phyloP scores from a whole-genome alignment of 2,888 invertebrate genomes.

The Entomobrya proxima region DNA sequence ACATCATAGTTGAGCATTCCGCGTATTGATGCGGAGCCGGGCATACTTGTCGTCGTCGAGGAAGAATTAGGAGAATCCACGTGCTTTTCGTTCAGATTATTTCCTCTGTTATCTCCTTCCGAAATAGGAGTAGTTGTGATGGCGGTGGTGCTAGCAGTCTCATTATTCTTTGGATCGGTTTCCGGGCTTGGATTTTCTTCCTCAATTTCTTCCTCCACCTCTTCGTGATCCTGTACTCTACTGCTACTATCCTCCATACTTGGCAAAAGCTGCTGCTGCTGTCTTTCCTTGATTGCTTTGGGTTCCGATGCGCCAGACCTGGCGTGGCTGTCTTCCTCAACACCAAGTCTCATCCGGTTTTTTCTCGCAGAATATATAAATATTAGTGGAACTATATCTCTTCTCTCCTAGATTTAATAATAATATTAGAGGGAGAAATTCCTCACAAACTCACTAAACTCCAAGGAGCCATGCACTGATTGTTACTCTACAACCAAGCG shows the following conservation, averaged over 20 bases:
- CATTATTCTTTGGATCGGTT: constrained; percentile 14
- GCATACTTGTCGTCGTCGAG: background rate
- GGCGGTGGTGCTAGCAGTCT: background rate
- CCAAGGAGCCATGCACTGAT: constrained; percentile 45
- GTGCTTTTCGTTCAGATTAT: constrained; percentile 30
- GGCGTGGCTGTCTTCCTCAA: constrained; percentile 39
- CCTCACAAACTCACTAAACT: background rate
- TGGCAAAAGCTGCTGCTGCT: background rate
- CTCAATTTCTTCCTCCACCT: constrained; percentile 1
- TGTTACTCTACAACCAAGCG: too few species aligned
- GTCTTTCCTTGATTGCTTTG: constrained; percentile 45
- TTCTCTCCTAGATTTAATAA: background rate
- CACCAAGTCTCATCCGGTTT: constrained; percentile 53
- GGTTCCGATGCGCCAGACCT: constrained; percentile 47
- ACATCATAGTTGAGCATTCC: constrained; percentile 71
- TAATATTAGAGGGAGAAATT: background rate
- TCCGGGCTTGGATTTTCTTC: constrained; percentile 31
- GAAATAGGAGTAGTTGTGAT: too few species aligned
- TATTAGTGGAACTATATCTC: background rate
- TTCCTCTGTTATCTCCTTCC: constrained; percentile 40
- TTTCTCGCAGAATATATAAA: background rate
- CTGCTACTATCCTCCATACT: constrained; percentile 11
- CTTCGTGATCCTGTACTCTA: constrained; percentile 16
- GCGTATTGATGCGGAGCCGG: constrained; percentile 24
- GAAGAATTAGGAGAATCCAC: constrained; percentile 47